Conservation (phyloP, 2,888 invertebrate genomes). For the Scaptomyza cyrtandrae region DNA sequence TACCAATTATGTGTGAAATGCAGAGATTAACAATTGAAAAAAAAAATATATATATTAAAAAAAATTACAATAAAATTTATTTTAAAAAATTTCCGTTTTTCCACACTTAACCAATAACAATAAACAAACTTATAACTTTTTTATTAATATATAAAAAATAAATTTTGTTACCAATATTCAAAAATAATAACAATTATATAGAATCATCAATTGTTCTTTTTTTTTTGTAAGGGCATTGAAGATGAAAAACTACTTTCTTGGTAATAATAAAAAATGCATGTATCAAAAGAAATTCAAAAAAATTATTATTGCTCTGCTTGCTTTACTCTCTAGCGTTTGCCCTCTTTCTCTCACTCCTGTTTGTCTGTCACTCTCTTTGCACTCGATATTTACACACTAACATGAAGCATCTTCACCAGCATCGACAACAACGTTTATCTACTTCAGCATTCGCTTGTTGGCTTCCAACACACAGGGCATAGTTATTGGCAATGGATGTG, state of each 20-base stretch:
- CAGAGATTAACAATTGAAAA: too few species aligned
- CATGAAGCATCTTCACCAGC: conserved; percentile 31
- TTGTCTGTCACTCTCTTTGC: background rate
- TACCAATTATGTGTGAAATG: too few species aligned
- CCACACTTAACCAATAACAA: too few species aligned
- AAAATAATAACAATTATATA: too few species aligned
- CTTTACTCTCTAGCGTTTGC: background rate
- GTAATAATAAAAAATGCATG: conserved; percentile 19
- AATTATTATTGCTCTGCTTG: conserved; percentile 13
- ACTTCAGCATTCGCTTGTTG: conserved; percentile 21
- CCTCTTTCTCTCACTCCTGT: background rate
- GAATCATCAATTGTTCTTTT: too few species aligned
- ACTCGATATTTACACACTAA: conserved; percentile 43
- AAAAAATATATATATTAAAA: too few species aligned
- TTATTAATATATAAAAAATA: too few species aligned
- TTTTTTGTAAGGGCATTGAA: conserved; percentile 24
- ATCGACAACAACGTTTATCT: conserved; percentile 32
- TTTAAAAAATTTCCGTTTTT: too few species aligned
- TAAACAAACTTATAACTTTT: too few species aligned
- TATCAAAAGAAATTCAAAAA: conserved; percentile 31
- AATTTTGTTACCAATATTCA: too few species aligned
- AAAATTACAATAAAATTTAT: too few species aligned
- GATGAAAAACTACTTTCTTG: background rate
- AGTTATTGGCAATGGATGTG: conserved; percentile 41
- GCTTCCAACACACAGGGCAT: conserved; percentile 12